phyloP scores from a whole-genome alignment of 2,888 invertebrate genomes.

The Dascillus cervinus region DNA sequence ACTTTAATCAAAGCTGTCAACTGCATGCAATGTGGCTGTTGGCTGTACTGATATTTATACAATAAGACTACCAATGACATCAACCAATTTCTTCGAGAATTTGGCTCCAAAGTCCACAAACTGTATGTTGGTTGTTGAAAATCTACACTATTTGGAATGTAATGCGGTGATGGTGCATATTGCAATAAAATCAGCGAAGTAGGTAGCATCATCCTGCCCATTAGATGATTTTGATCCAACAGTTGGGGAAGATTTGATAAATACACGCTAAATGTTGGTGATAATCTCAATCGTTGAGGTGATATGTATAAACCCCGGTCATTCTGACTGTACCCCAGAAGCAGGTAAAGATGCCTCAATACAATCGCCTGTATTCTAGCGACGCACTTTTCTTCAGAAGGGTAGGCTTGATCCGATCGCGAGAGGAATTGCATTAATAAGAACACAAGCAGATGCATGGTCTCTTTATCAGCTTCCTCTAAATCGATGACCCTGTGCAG shows the following conservation, averaged over 20 bases:
- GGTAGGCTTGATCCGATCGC: constrained; percentile 71
- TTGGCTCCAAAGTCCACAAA: constrained; percentile 80
- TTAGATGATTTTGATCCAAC: constrained; percentile 90
- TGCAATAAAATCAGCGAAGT: constrained; percentile 74
- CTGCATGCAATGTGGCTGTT: constrained; percentile 60
- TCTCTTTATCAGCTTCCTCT: constrained; percentile 92
- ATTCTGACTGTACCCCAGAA: constrained; percentile 86
- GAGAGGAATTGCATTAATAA: constrained; percentile 96
- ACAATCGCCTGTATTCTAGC: constrained; percentile 80
- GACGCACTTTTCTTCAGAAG: constrained; percentile 76
- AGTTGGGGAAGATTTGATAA: constrained; percentile 89
- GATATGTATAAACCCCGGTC: constrained; percentile 90
- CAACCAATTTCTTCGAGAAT: constrained; percentile 86
- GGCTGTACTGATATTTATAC: constrained; percentile 85
- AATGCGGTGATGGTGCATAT: constrained; percentile 75
- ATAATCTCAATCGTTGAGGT: constrained; percentile 76
- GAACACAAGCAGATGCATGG: constrained; percentile 87
- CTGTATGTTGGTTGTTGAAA: constrained; percentile 71
- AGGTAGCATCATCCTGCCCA: constrained; percentile 83
- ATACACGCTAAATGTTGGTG: constrained; percentile 94
- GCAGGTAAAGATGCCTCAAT: constrained; percentile 80
- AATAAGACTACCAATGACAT: constrained; percentile 86
- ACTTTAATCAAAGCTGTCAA: constrained; percentile 78
- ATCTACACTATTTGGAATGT: constrained; percentile 43
- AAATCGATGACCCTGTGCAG: constrained; percentile 85